phyloP scores from a whole-genome alignment of 2,113 vertebrate genomes.

The Suricata suricatta region DNA sequence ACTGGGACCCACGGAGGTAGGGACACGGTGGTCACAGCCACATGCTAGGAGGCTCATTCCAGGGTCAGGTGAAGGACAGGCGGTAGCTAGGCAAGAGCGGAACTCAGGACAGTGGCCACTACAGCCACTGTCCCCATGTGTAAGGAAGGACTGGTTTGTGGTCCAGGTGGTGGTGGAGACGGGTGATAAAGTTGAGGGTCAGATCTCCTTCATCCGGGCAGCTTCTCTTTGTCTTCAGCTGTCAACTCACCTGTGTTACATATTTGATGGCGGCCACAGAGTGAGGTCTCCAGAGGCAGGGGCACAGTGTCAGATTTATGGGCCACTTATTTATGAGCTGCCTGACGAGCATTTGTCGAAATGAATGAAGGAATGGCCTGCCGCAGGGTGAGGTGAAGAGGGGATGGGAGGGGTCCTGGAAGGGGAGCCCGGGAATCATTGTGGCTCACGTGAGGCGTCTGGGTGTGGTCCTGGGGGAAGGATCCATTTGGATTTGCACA shows the following conservation, averaged over 20 bases:
- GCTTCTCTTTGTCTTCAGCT: neutral
- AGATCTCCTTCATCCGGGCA: neutral
- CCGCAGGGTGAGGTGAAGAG: neutral
- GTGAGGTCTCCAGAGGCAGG: neutral
- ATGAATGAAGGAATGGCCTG: neutral
- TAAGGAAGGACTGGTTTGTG: neutral
- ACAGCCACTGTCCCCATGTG: rapidly evolving
- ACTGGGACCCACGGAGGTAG: neutral
- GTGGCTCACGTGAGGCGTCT: neutral
- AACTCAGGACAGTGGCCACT: neutral
- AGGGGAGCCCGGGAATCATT: neutral
- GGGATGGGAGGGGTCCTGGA: neutral
- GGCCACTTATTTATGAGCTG: neutral
- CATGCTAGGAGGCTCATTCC: neutral
- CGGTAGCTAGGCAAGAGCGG: neutral
- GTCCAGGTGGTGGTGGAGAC: neutral
- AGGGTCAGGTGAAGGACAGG: neutral
- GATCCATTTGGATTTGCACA: neutral
- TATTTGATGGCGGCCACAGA: neutral
- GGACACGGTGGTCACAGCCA: neutral
- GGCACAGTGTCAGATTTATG: neutral
- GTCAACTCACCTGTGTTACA: neutral
- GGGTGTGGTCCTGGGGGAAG: neutral
- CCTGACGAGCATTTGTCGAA: neutral
- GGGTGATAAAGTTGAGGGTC: too few relatives aligned